Evolutionary conservation across 2,113 vertebrate genomes (phyloP).

Genomic region (Datnioides undecimradiatus): DNA sequence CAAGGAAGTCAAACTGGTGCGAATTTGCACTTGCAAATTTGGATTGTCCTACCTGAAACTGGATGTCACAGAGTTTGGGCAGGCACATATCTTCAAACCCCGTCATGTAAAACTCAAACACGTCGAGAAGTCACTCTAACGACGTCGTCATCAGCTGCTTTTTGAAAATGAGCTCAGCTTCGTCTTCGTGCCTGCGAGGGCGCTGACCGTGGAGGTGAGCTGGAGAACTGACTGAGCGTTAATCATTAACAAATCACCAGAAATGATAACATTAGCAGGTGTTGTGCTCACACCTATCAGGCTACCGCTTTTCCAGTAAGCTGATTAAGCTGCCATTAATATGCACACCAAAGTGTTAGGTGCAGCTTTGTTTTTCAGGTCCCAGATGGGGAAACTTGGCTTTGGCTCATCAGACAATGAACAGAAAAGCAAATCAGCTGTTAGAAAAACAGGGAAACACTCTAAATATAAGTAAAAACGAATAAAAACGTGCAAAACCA

Average conservation of each 20-base stretch:
- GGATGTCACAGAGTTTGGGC: neutral
- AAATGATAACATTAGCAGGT: conserved; percentile 10
- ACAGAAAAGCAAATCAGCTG: neutral
- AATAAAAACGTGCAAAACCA: neutral
- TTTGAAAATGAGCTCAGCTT: neutral
- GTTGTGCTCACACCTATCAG: neutral
- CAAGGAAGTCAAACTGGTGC: neutral
- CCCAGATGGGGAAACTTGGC: neutral
- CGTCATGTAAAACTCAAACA: neutral
- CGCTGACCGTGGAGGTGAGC: conserved; percentile 55
- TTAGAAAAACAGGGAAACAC: neutral
- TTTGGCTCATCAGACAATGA: neutral
- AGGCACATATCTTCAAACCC: neutral
- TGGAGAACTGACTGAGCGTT: conserved; percentile 51
- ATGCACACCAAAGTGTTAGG: neutral
- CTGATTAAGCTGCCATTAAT: neutral
- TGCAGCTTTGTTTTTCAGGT: neutral
- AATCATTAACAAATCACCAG: conserved; percentile 66
- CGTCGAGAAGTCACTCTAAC: neutral
- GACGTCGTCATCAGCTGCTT: conserved; percentile 2
- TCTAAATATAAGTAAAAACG: neutral
- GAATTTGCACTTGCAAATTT: neutral
- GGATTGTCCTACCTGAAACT: conserved; percentile 51
- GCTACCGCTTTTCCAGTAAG: neutral
- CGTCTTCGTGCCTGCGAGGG: conserved; percentile 33